These are phyloP conservation scores for Platanista minor DNA, from an alignment of 2,113 vertebrate genomes.

Conservation along the genomic window DNA sequence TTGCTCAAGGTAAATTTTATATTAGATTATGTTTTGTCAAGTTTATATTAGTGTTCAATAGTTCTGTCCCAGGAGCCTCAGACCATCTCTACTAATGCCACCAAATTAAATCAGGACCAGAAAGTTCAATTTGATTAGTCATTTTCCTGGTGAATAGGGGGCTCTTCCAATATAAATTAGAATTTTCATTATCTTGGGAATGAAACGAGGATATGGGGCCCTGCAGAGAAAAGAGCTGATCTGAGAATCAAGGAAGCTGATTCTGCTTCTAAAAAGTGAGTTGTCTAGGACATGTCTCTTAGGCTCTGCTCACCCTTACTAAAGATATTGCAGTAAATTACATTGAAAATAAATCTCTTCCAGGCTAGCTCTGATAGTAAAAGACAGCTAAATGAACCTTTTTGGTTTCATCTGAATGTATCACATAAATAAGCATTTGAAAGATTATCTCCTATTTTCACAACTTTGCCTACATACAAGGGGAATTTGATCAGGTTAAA, in stretches of 20 bases:
- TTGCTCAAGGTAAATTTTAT: slow-evolving; percentile 50
- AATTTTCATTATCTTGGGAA: slow-evolving; percentile 58
- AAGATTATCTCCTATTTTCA: neutral
- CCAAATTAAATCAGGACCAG: slow-evolving; percentile 70
- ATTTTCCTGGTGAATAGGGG: slow-evolving; percentile 57
- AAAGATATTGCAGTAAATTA: neutral
- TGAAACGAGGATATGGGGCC: neutral
- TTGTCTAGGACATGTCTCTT: neutral
- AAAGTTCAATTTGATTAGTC: slow-evolving; percentile 71
- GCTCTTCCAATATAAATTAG: slow-evolving; percentile 65
- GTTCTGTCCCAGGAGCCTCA: slow-evolving; percentile 50
- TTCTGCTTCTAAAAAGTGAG: slow-evolving; percentile 1
- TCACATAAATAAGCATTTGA: neutral
- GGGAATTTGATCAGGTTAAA: neutral
- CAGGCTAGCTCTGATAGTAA: neutral
- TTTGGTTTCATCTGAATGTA: neutral
- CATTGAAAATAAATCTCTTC: neutral
- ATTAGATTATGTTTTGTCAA: slow-evolving; percentile 58
- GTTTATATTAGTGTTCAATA: slow-evolving; percentile 65
- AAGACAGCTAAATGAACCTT: neutral
- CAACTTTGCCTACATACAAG: neutral
- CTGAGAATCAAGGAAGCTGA: neutral
- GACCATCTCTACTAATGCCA: slow-evolving; percentile 55
- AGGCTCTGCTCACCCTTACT: neutral
- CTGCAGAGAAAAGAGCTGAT: neutral